Base-by-base conservation (phyloP, 2,888 invertebrate genomes). In the Amblyjoppa proteus region DNA sequence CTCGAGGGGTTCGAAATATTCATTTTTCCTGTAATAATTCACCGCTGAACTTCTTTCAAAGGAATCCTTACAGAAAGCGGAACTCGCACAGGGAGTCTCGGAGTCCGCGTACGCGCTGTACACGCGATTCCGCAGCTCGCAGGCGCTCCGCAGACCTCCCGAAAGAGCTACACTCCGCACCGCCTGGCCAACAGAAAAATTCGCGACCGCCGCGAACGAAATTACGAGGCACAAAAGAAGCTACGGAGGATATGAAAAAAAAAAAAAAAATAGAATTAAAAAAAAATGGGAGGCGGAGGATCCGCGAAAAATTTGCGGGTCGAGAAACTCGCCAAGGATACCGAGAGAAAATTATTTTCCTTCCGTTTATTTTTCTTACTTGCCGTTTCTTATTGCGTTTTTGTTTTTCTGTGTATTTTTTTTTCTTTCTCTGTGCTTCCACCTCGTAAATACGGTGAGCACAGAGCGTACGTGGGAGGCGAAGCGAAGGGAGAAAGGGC, bases 361-460 rank as follows among this genome's bases (percentile, higher is more conserved):
- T 34, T 53, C 16, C 61, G 38, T 20, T 69, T 51, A 56, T 70
- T 69, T 79, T 38, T 68, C 20, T 76, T 56, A 45, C 45, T 45
- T 45, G 16, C 31, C 31, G 25, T 58, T 49, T 28, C 34, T 25
- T 75, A 7, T 4, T n/a, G 13, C 51, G 20, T 49, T 45, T 38
- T 0, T 28, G 20, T 82, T 53, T 34, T 51, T 49, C 9, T 41
- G 9, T 11, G 38, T 16, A 0, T 20, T 2, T 58, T 2, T 76
- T n/a, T 51, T 64, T 16, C 34, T 16, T 45, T 13, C 69, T 75
- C 69, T 16, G 20, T 28, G 49, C 53, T 64, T 78, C 53, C 38
- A 28, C 31, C 81, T 69, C 49, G 69, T 74, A 68, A 45, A 80
- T 73, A 75, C 64, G 51, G 87, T 90, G 90, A 90, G 90, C 89